phyloP scores from a whole-genome alignment of 2,797 vertebrate species.

The Zalophus californianus region DNA sequence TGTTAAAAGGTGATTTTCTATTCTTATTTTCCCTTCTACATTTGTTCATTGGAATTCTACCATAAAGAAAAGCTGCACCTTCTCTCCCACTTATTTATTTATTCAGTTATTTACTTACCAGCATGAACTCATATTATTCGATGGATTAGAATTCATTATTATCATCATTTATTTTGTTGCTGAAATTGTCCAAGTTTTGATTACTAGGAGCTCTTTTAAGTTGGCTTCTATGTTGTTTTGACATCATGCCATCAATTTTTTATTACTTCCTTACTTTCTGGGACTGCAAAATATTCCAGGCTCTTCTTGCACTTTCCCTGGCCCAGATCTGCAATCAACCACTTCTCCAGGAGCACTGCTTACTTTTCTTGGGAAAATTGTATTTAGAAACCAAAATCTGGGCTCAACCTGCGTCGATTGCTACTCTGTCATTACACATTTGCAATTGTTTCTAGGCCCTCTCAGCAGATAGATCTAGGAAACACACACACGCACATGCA shows the following conservation, averaged over 20 bases:
- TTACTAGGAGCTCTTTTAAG: neutral
- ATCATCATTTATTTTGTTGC: neutral
- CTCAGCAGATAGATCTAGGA: neutral
- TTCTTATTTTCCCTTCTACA: neutral
- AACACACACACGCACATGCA: neutral
- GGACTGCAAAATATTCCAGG: neutral
- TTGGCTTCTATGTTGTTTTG: neutral
- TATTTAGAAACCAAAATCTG: neutral
- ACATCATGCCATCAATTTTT: neutral
- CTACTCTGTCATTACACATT: neutral
- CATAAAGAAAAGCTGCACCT: neutral
- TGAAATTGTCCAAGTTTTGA: neutral
- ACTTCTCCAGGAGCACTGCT: neutral
- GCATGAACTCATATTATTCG: neutral
- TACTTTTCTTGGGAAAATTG: neutral
- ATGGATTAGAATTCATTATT: neutral
- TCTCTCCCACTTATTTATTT: neutral
- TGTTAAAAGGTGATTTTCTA: neutral
- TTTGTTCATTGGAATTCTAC: neutral
- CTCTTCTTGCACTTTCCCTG: conserved; percentile 31
- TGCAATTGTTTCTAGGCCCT: neutral
- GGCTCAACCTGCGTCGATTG: fast-evolving
- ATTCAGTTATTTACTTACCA: neutral
- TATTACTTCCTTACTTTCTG: neutral
- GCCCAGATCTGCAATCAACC: neutral